A percentile compares a stretch with the other conserved stretches of the same genome.
These are phyloP conservation scores for Hirtodrosophila confusa DNA, from an alignment of 2,888 invertebrate species.

Conservation along the genomic window DNA sequence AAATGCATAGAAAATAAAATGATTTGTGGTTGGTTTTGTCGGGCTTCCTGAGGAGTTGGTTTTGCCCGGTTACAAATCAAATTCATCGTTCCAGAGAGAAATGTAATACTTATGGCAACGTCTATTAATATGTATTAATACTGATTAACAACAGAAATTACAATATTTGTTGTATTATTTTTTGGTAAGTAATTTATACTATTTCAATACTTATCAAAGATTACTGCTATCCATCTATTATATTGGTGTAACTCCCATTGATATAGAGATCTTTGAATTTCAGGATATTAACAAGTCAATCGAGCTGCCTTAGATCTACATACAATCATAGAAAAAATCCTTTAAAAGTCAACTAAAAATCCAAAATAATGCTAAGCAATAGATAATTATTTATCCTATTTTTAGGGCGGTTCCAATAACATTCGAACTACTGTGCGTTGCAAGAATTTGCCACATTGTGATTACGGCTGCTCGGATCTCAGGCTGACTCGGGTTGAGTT, in stretches of 20 bases:
- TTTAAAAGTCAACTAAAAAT: no score
- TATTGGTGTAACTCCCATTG: no score
- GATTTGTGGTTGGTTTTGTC: constrained; percentile 41
- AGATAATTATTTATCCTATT: background rate
- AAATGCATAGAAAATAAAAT: constrained; percentile 40
- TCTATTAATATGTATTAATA: no score
- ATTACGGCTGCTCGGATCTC: constrained; percentile 42
- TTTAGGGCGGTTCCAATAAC: constrained; percentile 10
- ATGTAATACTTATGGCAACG: background rate
- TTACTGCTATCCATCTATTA: no score
- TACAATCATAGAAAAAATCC: no score
- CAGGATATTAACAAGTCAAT: no score
- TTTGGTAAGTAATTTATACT: no score
- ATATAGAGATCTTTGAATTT: background rate
- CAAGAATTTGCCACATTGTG: constrained; percentile 37
- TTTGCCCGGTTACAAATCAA: background rate
- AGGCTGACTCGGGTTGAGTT: constrained; percentile 6
- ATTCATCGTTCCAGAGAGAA: constrained; percentile 16
- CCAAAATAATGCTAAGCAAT: no score
- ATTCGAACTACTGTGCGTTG: constrained; percentile 35
- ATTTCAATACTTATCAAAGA: no score
- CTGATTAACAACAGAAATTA: no score
- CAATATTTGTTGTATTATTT: no score
- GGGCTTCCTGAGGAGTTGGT: constrained; percentile 30
- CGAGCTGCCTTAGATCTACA: no score